Conservation (phyloP, 1,140 invertebrate genomes). For the Solenopsis fugax region DNA sequence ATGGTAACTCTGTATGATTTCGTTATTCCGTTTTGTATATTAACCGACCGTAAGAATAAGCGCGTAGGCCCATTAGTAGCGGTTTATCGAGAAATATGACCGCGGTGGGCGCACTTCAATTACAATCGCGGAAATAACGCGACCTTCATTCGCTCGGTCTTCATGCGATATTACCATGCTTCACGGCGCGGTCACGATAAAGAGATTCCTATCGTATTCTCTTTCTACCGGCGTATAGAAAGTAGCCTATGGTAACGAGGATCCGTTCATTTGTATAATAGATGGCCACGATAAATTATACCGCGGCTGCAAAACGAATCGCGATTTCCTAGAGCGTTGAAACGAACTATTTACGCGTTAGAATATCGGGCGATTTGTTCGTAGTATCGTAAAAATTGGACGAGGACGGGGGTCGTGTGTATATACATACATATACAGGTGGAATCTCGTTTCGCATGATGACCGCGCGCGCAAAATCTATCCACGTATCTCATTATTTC, state of each 20-base stretch:
- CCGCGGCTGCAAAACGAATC: conserved; percentile 35
- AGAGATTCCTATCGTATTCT: conserved; percentile 44
- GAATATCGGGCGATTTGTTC: conserved; percentile 22
- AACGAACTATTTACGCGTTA: conserved; percentile 26
- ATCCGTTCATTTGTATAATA: conserved; percentile 51
- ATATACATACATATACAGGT: neutral
- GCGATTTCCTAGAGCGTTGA: conserved; percentile 49
- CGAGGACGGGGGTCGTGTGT: neutral
- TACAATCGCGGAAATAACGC: conserved; percentile 42
- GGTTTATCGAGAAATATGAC: conserved; percentile 49
- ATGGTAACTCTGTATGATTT: conserved; percentile 15
- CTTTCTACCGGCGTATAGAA: neutral
- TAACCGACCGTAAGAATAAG: conserved; percentile 41
- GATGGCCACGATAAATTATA: conserved; percentile 39
- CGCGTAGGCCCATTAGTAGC: conserved; percentile 9
- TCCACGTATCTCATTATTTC: conserved; percentile 52
- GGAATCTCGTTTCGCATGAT: conserved; percentile 45
- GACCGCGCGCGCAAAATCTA: conserved; percentile 41
- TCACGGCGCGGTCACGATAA: conserved; percentile 19
- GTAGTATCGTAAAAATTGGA: neutral
- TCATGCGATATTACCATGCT: conserved; percentile 27
- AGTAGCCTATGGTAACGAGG: conserved; percentile 43
- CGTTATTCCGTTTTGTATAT: conserved; percentile 42
- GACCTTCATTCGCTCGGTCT: conserved; percentile 36
- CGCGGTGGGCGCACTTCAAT: conserved; percentile 32